Conservation (phyloP, 2,113 vertebrate genomes). For the Poeciliopsis retropinna region DNA sequence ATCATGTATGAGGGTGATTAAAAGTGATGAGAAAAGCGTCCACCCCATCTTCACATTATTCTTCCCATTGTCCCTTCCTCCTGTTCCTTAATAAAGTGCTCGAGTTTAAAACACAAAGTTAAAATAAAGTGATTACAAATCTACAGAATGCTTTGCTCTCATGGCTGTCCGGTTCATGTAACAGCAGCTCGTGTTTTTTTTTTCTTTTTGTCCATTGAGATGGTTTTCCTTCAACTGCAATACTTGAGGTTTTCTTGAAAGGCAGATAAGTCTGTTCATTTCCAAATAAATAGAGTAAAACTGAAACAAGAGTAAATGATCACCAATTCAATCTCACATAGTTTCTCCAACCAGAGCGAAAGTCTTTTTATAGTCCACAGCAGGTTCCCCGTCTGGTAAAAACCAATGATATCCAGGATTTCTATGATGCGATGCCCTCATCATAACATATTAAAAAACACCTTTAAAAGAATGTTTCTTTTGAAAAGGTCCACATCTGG, state of each 20-base stretch:
- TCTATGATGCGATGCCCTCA: constrained; percentile 1
- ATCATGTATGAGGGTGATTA: background rate
- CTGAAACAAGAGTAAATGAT: constrained; percentile 56
- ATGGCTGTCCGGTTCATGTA: constrained; percentile 34
- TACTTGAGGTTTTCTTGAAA: constrained; percentile 54
- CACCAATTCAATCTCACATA: constrained; percentile 28
- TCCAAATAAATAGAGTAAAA: constrained; percentile 80
- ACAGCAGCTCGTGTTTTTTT: constrained; percentile 14
- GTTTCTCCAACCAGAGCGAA: background rate
- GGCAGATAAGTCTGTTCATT: constrained; percentile 48
- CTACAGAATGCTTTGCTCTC: constrained; percentile 41
- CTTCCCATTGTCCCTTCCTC: constrained; percentile 10
- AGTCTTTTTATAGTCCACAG: constrained; percentile 29
- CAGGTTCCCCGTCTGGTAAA: constrained; percentile 18
- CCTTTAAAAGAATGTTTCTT: constrained; percentile 21
- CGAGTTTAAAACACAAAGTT: constrained; percentile 60
- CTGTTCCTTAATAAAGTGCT: constrained; percentile 77
- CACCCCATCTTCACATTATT: constrained; percentile 35
- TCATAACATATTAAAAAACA: constrained; percentile 24
- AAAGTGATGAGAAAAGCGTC: background rate
- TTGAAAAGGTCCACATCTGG: constrained; percentile 8
- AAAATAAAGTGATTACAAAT: constrained; percentile 35
- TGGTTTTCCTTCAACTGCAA: constrained; percentile 34
- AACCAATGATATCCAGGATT: constrained; percentile 4
- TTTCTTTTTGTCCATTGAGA: background rate